Percentiles rank a stretch among this genome's conserved stretches.
These are phyloP conservation scores for Microcebus jonahi DNA, from an alignment of 2,113 vertebrate genomes.

Conservation along the genomic window DNA sequence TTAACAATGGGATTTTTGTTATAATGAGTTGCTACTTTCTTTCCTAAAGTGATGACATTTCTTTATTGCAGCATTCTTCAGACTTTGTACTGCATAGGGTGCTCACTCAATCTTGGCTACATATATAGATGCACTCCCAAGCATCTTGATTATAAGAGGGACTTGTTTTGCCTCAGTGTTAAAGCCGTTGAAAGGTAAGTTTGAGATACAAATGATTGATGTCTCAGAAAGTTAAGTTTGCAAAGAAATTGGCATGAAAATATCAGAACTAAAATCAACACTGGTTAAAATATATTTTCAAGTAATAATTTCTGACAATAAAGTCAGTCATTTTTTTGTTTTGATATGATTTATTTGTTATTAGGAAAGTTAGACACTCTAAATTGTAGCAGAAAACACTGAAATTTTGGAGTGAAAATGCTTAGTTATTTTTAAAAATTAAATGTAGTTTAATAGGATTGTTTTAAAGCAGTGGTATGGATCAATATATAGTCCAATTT, in stretches of 20 bases:
- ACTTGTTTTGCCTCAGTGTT: constrained; percentile 84
- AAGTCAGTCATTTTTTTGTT: no score
- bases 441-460: no score
- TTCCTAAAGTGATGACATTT: neutral
- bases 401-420: no score
- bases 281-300: neutral
- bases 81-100: constrained; percentile 81
- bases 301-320: neutral
- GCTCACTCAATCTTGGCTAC: constrained; percentile 77
- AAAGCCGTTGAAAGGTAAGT: constrained; percentile 84
- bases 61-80: constrained; percentile 79
- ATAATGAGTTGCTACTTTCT: neutral
- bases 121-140: constrained; percentile 84
- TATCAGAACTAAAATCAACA: neutral
- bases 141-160: constrained; percentile 83
- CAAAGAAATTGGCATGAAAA: neutral
- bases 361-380: no score
- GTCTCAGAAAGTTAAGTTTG: neutral
- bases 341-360: no score
- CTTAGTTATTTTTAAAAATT: no score
- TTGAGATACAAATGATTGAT: neutral
- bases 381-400: no score
- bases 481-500: neutral
- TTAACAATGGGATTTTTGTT: neutral
- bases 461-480: neutral